Evolutionary conservation across 2,797 vertebrate genomes (phyloP).

Genomic region (Florisuga fusca): DNA sequence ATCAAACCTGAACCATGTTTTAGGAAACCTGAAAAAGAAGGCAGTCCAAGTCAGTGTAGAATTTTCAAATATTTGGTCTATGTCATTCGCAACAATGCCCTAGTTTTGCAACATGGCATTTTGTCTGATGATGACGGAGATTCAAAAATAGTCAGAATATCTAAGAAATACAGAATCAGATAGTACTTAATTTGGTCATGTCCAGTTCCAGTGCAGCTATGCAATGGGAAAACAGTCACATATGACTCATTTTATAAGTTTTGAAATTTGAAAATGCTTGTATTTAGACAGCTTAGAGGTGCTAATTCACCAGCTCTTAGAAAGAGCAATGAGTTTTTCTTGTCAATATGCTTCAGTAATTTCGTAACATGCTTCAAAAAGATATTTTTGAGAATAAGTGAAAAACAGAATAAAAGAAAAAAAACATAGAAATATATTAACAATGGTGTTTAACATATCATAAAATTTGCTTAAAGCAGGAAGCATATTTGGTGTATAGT

Average conservation of each 20-base stretch:
- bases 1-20: not conserved
- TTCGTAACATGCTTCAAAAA: not conserved
- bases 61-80: not conserved
- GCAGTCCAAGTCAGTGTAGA: not conserved
- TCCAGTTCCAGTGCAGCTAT: not conserved
- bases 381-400: not conserved
- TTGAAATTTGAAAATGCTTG: not conserved
- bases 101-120: not conserved
- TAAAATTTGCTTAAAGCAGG: not conserved
- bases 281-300: not conserved
- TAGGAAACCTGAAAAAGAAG: not conserved
- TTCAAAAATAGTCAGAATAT: not conserved
- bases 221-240: not conserved
- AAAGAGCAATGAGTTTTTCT: not conserved
- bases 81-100: not conserved
- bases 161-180: not conserved
- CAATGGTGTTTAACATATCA: not conserved
- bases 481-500: too few species aligned
- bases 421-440: not conserved
- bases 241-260: not conserved
- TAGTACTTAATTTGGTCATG: not conserved
- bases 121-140: not conserved
- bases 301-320: not conserved
- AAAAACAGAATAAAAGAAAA: not conserved
- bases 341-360: not conserved